Conservation (phyloP, 2,113 vertebrate genomes). For the Barbus barbus region DNA sequence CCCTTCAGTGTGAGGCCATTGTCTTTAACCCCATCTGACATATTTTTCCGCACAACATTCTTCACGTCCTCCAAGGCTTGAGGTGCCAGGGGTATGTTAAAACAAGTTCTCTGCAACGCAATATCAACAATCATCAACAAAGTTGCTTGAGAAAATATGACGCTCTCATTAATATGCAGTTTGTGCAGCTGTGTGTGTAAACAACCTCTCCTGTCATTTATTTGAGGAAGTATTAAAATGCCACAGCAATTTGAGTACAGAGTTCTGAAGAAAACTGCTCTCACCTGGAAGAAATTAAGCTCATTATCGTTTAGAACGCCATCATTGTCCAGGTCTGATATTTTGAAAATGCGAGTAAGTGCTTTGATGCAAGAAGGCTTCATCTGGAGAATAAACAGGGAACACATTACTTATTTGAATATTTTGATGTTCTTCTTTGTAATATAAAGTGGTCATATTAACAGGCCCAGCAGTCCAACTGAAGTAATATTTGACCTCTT, state of each 20-base stretch:
- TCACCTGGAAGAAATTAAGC: conserved; percentile 98
- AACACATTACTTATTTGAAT: not conserved
- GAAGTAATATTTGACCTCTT: conserved; percentile 82
- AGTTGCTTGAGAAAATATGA: not conserved
- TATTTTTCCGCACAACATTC: conserved; percentile 95
- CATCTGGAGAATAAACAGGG: conserved; percentile 77
- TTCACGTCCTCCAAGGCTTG: conserved; percentile 98
- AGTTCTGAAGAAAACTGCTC: not conserved
- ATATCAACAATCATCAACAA: not conserved
- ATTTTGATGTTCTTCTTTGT: not conserved
- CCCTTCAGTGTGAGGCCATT: conserved; percentile 96
- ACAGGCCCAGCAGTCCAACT: not conserved
- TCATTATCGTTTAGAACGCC: conserved; percentile 96
- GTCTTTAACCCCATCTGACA: conserved; percentile 90
- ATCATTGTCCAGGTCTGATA: conserved; percentile 98
- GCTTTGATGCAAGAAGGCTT: conserved; percentile 93
- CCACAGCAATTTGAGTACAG: not conserved
- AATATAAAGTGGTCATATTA: not conserved
- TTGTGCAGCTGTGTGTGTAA: not conserved
- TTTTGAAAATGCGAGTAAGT: conserved; percentile 96
- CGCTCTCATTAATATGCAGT: not conserved
- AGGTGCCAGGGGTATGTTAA: conserved; percentile 95
- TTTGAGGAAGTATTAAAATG: not conserved
- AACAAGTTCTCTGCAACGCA: conserved; percentile 88
- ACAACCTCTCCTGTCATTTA: not conserved